Conservation (phyloP, 2,113 vertebrate genomes). For the Oncorhynchus kisutch region DNA sequence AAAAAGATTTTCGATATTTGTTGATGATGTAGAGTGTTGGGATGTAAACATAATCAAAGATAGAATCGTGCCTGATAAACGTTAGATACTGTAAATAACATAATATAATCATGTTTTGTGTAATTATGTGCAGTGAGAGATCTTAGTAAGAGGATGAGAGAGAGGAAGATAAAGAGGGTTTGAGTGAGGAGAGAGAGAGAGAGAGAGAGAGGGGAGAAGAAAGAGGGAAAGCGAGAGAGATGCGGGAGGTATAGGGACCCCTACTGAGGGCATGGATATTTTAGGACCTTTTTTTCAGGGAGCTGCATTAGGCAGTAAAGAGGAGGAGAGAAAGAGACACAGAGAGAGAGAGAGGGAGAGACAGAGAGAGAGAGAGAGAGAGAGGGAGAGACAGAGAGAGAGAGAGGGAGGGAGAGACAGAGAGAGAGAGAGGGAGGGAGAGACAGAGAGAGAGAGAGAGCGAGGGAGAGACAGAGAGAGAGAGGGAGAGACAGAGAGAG, state of each 20-base stretch:
- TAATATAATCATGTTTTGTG: neutral
- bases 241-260: neutral
- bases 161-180: too few species aligned
- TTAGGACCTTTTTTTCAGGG: slow-evolving; percentile 12
- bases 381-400: neutral
- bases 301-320: neutral
- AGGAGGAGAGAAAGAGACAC: neutral
- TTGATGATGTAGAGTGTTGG: too few species aligned
- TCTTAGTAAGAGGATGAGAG: neutral
- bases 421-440: neutral
- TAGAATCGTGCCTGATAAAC: too few species aligned
- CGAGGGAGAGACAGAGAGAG: neutral
- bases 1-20: too few species aligned
- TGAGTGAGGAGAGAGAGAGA: neutral
- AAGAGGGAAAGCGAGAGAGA: neutral
- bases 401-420: neutral
- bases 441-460: neutral
- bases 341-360: neutral
- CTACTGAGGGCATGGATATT: slow-evolving; percentile 3
- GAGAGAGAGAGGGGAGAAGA: neutral
- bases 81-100: too few species aligned
- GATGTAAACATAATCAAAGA: too few species aligned
- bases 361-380: neutral
- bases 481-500: neutral
- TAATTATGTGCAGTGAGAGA: neutral